phyloP scores from a whole-genome alignment of 2,113 vertebrate species.

The Anoplopoma fimbria region DNA sequence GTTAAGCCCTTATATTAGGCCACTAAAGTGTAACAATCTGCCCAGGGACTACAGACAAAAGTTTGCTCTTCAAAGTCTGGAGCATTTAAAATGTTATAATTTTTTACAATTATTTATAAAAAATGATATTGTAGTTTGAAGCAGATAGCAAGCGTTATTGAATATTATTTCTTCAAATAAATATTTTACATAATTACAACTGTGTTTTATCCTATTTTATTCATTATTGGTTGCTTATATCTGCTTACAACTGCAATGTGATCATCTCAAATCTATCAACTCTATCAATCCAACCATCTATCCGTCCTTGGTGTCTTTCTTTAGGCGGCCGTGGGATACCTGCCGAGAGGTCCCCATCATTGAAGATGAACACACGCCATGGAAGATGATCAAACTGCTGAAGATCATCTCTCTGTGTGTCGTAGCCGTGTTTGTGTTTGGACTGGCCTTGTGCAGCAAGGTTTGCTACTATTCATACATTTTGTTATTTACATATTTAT shows the following conservation, averaged over 20 bases:
- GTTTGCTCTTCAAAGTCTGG: not conserved
- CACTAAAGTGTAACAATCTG: not conserved
- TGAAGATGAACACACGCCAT: slow-evolving; percentile 70
- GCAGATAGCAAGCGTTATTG: no score
- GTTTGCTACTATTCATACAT: slow-evolving; percentile 32
- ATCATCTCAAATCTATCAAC: not conserved
- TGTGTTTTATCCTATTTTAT: not conserved
- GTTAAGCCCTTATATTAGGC: not conserved
- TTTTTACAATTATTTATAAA: no score
- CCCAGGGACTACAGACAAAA: not conserved
- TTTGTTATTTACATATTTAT: not conserved
- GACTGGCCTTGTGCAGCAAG: slow-evolving; percentile 76
- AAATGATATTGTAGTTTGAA: not conserved
- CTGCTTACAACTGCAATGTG: not conserved
- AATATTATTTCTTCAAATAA: not conserved
- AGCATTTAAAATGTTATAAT: not conserved
- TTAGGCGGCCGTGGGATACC: slow-evolving; percentile 71
- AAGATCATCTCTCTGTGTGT: slow-evolving; percentile 44
- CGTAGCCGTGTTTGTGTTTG: slow-evolving; percentile 65
- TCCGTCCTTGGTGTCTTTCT: not conserved
- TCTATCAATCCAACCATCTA: not conserved
- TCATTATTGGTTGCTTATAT: not conserved
- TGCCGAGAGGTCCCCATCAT: slow-evolving; percentile 60
- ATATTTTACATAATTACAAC: not conserved
- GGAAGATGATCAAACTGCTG: slow-evolving; percentile 69